Evolutionary conservation across 2,888 invertebrate genomes (phyloP).

Genomic region (Azorinus chamasolen): DNA sequence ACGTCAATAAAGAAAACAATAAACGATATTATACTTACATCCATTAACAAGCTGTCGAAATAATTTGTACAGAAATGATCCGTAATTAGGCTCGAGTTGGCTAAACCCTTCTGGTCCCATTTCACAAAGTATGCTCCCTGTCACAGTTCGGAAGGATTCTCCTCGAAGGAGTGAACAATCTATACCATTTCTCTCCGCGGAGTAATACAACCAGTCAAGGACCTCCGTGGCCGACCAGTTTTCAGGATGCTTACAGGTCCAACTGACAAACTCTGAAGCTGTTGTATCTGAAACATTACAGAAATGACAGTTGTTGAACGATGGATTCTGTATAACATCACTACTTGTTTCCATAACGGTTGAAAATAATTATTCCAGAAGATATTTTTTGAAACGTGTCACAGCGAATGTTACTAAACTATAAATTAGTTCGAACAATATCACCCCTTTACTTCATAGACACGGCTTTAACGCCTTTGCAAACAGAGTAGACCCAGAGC

Average conservation of each 20-base stretch:
- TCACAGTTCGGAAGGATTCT: constrained; percentile 74
- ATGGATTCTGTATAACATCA: too few species aligned
- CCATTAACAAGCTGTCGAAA: constrained; percentile 69
- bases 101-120: constrained; percentile 72
- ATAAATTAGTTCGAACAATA: too few species aligned
- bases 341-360: too few species aligned
- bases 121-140: constrained; percentile 71
- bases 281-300: constrained; percentile 50
- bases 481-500: too few species aligned
- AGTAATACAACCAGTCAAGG: constrained; percentile 78
- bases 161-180: constrained; percentile 74
- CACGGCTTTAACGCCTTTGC: too few species aligned
- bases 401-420: too few species aligned
- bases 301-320: not conserved
- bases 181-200: constrained; percentile 68
- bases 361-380: too few species aligned
- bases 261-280: constrained; percentile 63
- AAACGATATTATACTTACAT: constrained; percentile 72
- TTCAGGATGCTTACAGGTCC: constrained; percentile 77
- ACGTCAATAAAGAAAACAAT: too few species aligned
- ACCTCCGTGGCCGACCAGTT: constrained; percentile 77
- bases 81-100: constrained; percentile 70
- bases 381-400: too few species aligned
- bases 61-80: constrained; percentile 69
- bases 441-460: too few species aligned